A percentile compares a stretch with the other conserved stretches of the same genome.
Evolutionary conservation across 2,888 invertebrate species (phyloP).

Genomic region (Tinea trinotella): DNA sequence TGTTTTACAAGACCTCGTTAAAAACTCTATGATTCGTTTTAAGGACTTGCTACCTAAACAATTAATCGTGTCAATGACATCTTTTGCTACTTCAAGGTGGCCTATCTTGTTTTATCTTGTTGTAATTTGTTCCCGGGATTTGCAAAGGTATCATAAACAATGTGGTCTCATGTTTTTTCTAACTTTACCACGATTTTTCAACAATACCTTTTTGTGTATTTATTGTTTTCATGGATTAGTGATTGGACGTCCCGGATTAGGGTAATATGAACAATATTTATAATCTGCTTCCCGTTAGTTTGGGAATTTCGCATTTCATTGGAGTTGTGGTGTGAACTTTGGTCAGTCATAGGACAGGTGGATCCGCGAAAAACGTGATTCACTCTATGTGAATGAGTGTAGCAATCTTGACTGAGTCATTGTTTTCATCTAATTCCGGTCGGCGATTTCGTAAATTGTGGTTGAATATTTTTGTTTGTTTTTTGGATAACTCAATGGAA

Average conservation of each 20-base stretch:
- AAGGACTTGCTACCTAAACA: conserved; percentile 9
- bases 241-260: neutral
- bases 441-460: neutral
- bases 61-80: conserved; percentile 13
- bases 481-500: no score
- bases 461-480: neutral
- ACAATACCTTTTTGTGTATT: neutral
- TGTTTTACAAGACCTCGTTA: conserved; percentile 15
- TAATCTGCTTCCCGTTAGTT: neutral
- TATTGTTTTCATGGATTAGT: neutral
- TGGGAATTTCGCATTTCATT: neutral
- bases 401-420: neutral
- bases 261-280: neutral
- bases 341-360: conserved; percentile 5
- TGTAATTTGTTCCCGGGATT: neutral
- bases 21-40: conserved; percentile 7
- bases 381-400: neutral
- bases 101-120: neutral
- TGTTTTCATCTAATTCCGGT: neutral
- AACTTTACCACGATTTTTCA: neutral
- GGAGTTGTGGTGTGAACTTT: neutral
- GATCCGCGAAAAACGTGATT: neutral
- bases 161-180: neutral
- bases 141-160: conserved; percentile 10
- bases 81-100: conserved; percentile 9